Percentiles rank a stretch among this genome's conserved stretches.
Evolutionary conservation across 2,888 invertebrate genomes (phyloP).

Genomic region (Drosophila fungiperda): DNA sequence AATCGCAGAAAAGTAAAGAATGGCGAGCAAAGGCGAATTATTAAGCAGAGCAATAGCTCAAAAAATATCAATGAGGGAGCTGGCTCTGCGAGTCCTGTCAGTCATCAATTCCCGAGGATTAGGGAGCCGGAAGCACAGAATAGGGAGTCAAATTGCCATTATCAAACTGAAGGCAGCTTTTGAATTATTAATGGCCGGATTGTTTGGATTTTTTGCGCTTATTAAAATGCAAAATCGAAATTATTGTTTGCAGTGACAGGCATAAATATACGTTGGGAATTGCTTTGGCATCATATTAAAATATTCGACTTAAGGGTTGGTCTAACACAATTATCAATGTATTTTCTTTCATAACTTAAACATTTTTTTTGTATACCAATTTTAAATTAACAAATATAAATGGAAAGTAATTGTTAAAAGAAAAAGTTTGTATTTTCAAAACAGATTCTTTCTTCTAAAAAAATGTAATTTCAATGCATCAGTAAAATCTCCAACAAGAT

Average conservation of each 20-base stretch:
- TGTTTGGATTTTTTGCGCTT: constrained; percentile 35
- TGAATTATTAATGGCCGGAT: constrained; percentile 62
- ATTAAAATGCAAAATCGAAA: constrained; percentile 34
- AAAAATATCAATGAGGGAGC: not conserved
- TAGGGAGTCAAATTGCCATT: constrained; percentile 1
- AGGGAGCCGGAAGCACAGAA: not conserved
- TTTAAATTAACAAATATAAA: not conserved
- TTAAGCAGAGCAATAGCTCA: not conserved
- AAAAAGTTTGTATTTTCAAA: not conserved
- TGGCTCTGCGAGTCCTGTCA: not conserved
- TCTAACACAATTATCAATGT: not conserved
- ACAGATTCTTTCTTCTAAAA: not conserved
- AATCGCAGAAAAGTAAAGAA: constrained; percentile 7
- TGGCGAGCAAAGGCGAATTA: not conserved
- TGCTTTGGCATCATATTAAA: constrained; percentile 4
- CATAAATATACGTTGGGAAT: constrained; percentile 20
- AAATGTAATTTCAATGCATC: not conserved
- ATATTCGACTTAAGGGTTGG: not conserved
- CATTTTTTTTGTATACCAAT: no score
- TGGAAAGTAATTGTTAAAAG: not conserved
- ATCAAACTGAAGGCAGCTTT: constrained; percentile 29
- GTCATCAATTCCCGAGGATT: not conserved
- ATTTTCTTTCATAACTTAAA: not conserved
- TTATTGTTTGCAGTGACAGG: constrained; percentile 9
- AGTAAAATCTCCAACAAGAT: not conserved